These are phyloP conservation scores for Bucorvus abyssinicus DNA, from an alignment of 2,797 vertebrate genomes.

Conservation along the genomic window DNA sequence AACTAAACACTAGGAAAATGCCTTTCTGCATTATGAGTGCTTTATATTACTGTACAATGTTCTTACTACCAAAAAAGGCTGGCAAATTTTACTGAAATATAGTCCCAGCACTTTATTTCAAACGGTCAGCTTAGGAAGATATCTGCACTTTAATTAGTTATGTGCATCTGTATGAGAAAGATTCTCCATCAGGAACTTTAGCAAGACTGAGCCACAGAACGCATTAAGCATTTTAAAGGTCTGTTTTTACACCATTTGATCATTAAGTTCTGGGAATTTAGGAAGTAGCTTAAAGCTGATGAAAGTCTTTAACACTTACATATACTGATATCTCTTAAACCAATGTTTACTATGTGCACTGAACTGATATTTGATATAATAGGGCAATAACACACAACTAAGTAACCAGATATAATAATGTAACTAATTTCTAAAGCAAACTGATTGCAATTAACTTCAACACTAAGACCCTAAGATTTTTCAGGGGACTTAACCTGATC, in stretches of 20 bases:
- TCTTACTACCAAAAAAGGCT: not conserved
- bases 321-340: not conserved
- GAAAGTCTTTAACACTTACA: not conserved
- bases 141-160: not conserved
- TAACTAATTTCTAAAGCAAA: not conserved
- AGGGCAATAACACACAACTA: not conserved
- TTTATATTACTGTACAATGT: not conserved
- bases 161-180: not conserved
- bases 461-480: not conserved
- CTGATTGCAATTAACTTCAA: not conserved
- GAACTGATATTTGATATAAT: not conserved
- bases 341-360: not conserved
- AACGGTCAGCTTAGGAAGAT: not conserved
- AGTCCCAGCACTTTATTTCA: not conserved
- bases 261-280: not conserved
- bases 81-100: not conserved
- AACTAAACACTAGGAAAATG: not conserved
- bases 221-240: not conserved
- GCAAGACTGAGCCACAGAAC: not conserved
- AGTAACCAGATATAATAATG: not conserved
- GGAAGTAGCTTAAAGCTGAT: not conserved
- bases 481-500: not conserved
- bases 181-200: not conserved
- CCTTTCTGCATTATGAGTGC: not conserved
- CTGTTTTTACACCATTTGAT: not conserved